Evolutionary conservation across 2,888 invertebrate species (phyloP).

Genomic region (Azorinus chamasolen): DNA sequence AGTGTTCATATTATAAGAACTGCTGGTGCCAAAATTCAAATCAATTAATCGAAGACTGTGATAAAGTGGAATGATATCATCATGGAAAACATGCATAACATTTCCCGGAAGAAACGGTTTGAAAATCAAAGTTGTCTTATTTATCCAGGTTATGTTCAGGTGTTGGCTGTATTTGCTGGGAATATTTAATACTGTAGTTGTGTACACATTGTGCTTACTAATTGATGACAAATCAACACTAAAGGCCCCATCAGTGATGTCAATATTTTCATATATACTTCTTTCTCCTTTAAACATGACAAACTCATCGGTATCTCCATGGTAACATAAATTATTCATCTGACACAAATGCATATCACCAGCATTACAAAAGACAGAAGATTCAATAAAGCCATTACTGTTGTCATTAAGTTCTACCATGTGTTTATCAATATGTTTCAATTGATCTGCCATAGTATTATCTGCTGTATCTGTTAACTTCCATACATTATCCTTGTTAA

Average conservation of each 20-base stretch:
- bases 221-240: slow-evolving; percentile 85
- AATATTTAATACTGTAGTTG: slow-evolving; percentile 82
- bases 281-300: slow-evolving; percentile 83
- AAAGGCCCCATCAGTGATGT: slow-evolving; percentile 72
- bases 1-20: slow-evolving; percentile 52
- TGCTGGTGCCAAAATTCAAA: slow-evolving; percentile 9
- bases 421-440: too few species aligned
- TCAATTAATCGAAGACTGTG: slow-evolving; percentile 81
- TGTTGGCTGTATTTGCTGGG: slow-evolving; percentile 69
- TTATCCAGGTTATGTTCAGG: slow-evolving; percentile 70
- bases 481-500: too few species aligned
- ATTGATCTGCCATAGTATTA: too few species aligned
- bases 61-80: slow-evolving; percentile 87
- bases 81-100: slow-evolving; percentile 88
- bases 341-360: slow-evolving; percentile 80
- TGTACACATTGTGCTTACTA: slow-evolving; percentile 84
- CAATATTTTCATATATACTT: slow-evolving; percentile 83
- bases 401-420: too few species aligned
- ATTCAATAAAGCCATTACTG: slow-evolving; percentile 10
- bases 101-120: slow-evolving; percentile 88
- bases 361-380: slow-evolving; percentile 53
- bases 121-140: slow-evolving; percentile 80
- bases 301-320: slow-evolving; percentile 83
- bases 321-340: slow-evolving; percentile 87
- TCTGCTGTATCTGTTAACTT: too few species aligned